Conservation (phyloP, 2,888 invertebrate genomes). For the Neuroscelio doddi region DNA sequence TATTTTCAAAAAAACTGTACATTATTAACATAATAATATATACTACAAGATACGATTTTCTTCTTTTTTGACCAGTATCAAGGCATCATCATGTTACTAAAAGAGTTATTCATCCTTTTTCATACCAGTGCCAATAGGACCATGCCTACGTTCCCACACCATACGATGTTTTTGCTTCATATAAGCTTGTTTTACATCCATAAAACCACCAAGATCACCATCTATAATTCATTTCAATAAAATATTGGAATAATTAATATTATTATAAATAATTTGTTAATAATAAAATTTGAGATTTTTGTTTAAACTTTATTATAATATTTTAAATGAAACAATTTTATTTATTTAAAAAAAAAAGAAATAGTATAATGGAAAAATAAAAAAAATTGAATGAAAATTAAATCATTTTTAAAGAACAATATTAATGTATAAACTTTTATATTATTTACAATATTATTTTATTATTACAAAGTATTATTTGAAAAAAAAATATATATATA, state of each 20-base stretch:
- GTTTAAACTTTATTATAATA: no score
- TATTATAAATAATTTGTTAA: no score
- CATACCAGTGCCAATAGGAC: conserved; percentile 81
- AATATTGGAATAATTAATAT: no score
- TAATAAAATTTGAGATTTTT: no score
- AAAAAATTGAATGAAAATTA: no score
- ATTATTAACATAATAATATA: conserved; percentile 29
- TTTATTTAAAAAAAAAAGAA: neutral
- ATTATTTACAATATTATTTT: no score
- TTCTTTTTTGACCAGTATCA: neutral
- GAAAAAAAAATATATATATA: no score
- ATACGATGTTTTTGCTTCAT: conserved; percentile 99
- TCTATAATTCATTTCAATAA: conserved; percentile 80
- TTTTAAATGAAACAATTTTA: neutral
- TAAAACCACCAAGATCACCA: conserved; percentile 90
- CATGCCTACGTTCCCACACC: conserved; percentile 96
- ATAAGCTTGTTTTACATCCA: conserved; percentile 82
- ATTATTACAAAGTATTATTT: no score
- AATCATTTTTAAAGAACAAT: no score
- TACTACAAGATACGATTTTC: conserved; percentile 26
- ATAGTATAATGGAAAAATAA: no score
- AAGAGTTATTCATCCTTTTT: conserved; percentile 57
- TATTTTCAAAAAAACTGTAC: conserved; percentile 15
- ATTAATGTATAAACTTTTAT: no score
- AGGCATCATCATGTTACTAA: neutral